Evolutionary conservation across 2,113 vertebrate species (phyloP), one percentile per base, ranked within the genome.

Genomic region (Cavia porcellus): DNA sequence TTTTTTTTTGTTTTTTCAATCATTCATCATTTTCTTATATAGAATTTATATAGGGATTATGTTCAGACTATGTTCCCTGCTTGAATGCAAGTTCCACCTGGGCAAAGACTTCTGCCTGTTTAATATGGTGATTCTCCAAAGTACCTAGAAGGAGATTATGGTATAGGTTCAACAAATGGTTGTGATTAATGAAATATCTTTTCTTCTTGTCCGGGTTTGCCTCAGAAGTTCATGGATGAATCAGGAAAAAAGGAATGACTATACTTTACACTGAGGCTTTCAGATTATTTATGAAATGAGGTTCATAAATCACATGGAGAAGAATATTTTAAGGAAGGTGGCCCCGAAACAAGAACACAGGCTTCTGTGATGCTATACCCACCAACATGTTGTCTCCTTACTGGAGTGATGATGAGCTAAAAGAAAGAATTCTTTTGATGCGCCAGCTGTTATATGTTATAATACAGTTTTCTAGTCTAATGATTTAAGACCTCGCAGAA

Each of bases 141-240:
- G 45, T 70, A 93, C 22, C 3, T 45, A 85, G 28, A 89, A 88
- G 72, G 13, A 85, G 6, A 45, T 66, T 13, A 28, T 2, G 3
- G 12, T 47, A 79, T 6, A 4, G 84, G 35, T 47, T 96, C 35
- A 85, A 47, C 38, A 84, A 45, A 47, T 92, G 87, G 30, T 68
- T 89, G 30, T 84, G 62, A 77, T 15, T 77, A 95, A 89, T 55
- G 32, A 90, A 95, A 68, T 84, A 74, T 9, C 24, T 24, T 94
- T 24, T 61, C 81, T 38, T n/a, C n/a, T 74, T 61, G 59, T 17
- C 15, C 89, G 61, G 7, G 8, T 42, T 89, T 91, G 10, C 35
- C 61, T 47, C 24, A 17, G 2, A 64, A 97, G 42, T n/a, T 92
- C 52, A 89, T 66, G 77, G 57, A 72, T 32, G 52, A 85, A 79